phyloP scores from a whole-genome alignment of 2,113 vertebrate species.

The Ageneiosus marmoratus region DNA sequence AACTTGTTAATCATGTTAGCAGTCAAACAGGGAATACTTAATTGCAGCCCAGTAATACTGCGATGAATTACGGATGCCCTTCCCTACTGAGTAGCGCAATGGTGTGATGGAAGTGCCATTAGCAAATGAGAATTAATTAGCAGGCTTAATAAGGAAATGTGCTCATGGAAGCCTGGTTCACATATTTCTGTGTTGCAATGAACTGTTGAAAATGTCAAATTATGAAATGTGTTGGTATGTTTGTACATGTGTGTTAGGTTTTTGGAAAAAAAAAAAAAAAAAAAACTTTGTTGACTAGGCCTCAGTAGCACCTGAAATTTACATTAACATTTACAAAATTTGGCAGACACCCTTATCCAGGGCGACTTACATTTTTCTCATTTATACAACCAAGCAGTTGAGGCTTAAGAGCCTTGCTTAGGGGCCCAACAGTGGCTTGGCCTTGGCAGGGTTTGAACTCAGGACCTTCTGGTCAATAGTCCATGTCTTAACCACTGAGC shows the following conservation, averaged over 20 bases:
- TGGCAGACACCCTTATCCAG: too few relatives aligned
- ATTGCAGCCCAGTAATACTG: constrained; percentile 57
- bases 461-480: too few relatives aligned
- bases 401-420: too few relatives aligned
- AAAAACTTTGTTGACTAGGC: not conserved
- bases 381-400: too few relatives aligned
- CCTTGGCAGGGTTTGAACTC: too few relatives aligned
- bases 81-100: constrained; percentile 52
- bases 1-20: constrained; percentile 63
- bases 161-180: constrained; percentile 19
- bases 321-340: too few relatives aligned
- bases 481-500: too few relatives aligned
- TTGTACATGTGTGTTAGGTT: not conserved
- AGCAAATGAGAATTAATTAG: constrained; percentile 71
- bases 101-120: constrained; percentile 60
- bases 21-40: constrained; percentile 53
- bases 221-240: not conserved
- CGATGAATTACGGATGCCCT: constrained; percentile 33
- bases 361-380: too few relatives aligned
- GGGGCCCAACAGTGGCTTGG: too few relatives aligned
- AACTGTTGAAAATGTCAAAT: not conserved
- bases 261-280: not conserved
- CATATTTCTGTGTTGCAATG: not conserved
- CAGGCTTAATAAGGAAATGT: constrained; percentile 60
- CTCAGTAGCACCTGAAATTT: not conserved